A percentile compares a stretch with the other conserved stretches of the same genome.
Conservation (phyloP, 2,113 vertebrate genomes). For the Anas platyrhynchos region DNA sequence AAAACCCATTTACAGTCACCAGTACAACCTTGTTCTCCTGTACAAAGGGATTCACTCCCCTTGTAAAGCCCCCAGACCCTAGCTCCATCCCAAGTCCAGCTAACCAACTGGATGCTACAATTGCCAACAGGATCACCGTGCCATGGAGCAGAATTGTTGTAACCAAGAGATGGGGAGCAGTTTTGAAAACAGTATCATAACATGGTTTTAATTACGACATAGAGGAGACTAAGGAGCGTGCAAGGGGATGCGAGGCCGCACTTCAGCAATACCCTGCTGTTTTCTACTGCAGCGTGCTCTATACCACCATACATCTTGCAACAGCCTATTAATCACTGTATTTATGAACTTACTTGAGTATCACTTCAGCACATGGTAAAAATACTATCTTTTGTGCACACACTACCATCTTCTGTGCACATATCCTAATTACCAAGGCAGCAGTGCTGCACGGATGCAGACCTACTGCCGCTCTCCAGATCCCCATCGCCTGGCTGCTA, state of each 20-base stretch:
- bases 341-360: not conserved
- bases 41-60: not conserved
- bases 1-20: not conserved
- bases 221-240: not conserved
- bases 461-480: not conserved
- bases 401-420: not conserved
- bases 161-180: not conserved
- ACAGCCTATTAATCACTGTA: not conserved
- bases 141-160: not conserved
- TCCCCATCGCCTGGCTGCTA: not conserved
- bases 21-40: not conserved
- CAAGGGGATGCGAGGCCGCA: not conserved
- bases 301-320: not conserved
- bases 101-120: not conserved
- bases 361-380: not conserved
- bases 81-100: not conserved
- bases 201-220: not conserved
- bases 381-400: not conserved
- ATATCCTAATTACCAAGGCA: not conserved
- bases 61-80: not conserved
- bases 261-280: not conserved
- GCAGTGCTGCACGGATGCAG: not conserved
- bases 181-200: not conserved
- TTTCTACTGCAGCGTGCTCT: not conserved
- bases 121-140: not conserved